Base-by-base conservation (phyloP, 1,140 invertebrate species). In the Scaptomyza pallida region DNA sequence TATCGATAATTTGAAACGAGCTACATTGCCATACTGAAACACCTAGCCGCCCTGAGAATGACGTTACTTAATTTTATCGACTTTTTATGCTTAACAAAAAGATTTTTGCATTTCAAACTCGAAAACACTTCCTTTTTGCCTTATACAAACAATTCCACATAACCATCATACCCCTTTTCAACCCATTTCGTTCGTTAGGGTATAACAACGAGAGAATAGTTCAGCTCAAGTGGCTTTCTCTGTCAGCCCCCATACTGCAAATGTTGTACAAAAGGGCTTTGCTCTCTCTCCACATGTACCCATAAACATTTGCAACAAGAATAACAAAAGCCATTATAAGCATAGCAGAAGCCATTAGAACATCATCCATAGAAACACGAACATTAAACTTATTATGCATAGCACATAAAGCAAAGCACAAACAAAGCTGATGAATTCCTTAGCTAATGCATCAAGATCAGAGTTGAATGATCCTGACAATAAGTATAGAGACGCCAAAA, bases 221-320 rank as follows among this genome's bases (percentile, higher is more conserved):
- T 65, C 60, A 77, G 59, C 69, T 81, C 47, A 86, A 77, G 73
- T 74, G 80, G 76, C 81, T 86, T 86, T 80, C 80, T 86, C 78
- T 70, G 40, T 48, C 57, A 62, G 33, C 33, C 35, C 44, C 44
- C 40, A 26, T 55, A 45, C 57, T 69, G 65, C 44, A 71, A 55
- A 62, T 52, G 44, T 23, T 35, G 62, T 64, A 2, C 54, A 57
- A 71, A 40, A n/a, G n/a, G 40, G 47, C 55, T 51, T 44, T 51
- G 56, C 51, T 51, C 62, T 43, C 51, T 51, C 62, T 43, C 63
- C 44, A 62, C 45, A 35, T 55, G 62, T 33, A 41, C 51, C 57
- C 78, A 76, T 59, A 17, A 64, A 47, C 62, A 75, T 45, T 63
- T 45, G 60, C 52, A 40, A 13, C 54, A 70, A 44, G 40, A 59